phyloP scores from a whole-genome alignment of 2,888 invertebrate species.

The Caenorhabditis sp. region DNA sequence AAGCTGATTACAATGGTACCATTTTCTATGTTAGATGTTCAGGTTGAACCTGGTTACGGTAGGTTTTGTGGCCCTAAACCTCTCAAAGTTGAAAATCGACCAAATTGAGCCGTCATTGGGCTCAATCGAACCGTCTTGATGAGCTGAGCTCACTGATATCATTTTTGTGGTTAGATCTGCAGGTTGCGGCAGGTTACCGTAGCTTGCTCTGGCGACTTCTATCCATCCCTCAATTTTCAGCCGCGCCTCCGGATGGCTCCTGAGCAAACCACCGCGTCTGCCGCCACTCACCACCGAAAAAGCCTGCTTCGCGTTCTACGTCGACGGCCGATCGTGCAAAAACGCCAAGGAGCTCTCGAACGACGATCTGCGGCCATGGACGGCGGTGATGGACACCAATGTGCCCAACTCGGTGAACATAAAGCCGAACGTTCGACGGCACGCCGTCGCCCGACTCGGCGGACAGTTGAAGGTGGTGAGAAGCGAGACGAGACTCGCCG shows the following conservation, averaged over 20 bases:
- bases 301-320: constrained; percentile 70
- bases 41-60: too few relatives aligned
- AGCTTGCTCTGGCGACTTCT: too few relatives aligned
- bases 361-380: constrained; percentile 72
- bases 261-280: constrained; percentile 65
- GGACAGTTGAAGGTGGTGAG: constrained; percentile 59
- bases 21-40: too few relatives aligned
- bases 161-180: too few relatives aligned
- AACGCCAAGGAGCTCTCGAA: constrained; percentile 62
- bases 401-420: constrained; percentile 41
- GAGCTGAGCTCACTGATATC: too few relatives aligned
- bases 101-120: too few relatives aligned
- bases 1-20: too few relatives aligned
- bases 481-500: constrained; percentile 62
- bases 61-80: too few relatives aligned
- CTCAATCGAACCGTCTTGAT: too few relatives aligned
- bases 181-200: too few relatives aligned
- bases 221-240: background rate
- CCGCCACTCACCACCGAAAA: constrained; percentile 68
- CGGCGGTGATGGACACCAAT: constrained; percentile 23
- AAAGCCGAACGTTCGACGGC: constrained; percentile 71
- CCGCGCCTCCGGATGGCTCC: constrained; percentile 65
- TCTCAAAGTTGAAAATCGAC: background rate
- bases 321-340: constrained; percentile 61
- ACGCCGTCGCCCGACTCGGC: constrained; percentile 60